Evolutionary conservation across 37 sponge, comb jelly and placozoan species (phyloP).

Genomic region (Petrosia ficiformis): DNA sequence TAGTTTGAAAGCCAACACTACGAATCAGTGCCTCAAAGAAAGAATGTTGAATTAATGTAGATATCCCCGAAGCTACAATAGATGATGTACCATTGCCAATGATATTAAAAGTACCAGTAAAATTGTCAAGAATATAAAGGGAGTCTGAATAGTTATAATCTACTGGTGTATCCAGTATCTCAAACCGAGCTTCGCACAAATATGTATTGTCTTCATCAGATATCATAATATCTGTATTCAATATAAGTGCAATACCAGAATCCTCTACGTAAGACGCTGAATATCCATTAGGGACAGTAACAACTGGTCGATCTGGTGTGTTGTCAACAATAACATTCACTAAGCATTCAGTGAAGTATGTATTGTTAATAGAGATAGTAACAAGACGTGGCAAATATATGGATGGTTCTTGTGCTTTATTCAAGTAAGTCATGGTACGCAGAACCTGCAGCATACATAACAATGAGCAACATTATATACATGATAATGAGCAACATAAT

Average conservation of each 20-base stretch:
- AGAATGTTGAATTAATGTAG: neutral
- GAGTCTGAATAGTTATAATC: slow-evolving; percentile 12
- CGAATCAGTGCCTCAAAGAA: slow-evolving; percentile 28
- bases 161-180: neutral
- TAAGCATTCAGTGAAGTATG: slow-evolving; percentile 12
- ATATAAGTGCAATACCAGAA: neutral
- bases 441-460: slow-evolving; percentile 21
- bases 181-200: slow-evolving; percentile 18
- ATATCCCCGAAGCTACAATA: slow-evolving; percentile 11
- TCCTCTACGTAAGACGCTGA: slow-evolving; percentile 32
- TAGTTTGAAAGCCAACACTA: slow-evolving; percentile 11
- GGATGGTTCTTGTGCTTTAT: slow-evolving; percentile 15
- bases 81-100: slow-evolving; percentile 23
- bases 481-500: too few relatives aligned
- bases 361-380: slow-evolving; percentile 7
- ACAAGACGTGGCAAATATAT: slow-evolving; percentile 8
- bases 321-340: slow-evolving; percentile 24
- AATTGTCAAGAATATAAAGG: slow-evolving; percentile 2
- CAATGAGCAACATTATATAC: neutral
- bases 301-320: slow-evolving; percentile 42
- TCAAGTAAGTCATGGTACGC: slow-evolving; percentile 28
- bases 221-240: slow-evolving; percentile 27
- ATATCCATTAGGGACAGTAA: slow-evolving; percentile 25
- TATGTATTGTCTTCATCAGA: slow-evolving; percentile 48
- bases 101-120: slow-evolving; percentile 20